Evolutionary conservation across 2,888 invertebrate species (phyloP), one percentile per base, ranked within the genome.

Genomic region (Pterobdella sp.): DNA sequence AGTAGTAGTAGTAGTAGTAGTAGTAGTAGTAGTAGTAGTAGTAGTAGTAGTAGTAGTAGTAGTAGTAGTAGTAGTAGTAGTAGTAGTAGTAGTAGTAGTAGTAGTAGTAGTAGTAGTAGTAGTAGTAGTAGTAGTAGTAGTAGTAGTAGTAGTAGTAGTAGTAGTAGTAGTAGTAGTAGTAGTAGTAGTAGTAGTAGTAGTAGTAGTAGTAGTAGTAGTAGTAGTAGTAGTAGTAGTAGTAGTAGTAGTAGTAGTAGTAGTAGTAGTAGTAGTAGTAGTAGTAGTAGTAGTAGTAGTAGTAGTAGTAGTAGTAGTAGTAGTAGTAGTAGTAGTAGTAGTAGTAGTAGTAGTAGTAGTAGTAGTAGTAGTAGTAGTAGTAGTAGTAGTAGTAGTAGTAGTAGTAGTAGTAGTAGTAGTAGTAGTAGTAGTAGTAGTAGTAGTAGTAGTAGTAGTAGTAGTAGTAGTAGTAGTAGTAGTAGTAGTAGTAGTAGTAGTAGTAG

Each of bases 331-430:
- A 56, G 10, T 56, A 66, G 18, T 36, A 66, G 18, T 36, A 66
- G 36, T 32, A 66, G 66, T 36, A 66, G 66, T 36, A 66, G 36
- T 32, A 66, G 66, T 36, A 66, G 66, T 36, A 66, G 66, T 36
- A 7, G 36, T 42, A 68, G 68, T 42, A 37, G 37, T 31, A 36
- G 35, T 7, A 49, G 42, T 29, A 68, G 35, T 35, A 68, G 68
- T 42, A 66, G 66, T 36, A 66, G 72, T 18, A 70, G 71, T 60
- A 73, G 69, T 26, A 74, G 74, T 56, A 74, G 75, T 67, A 70
- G 71, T 35, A 75, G 75, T 56, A 75, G 76, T 34, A 75, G 74
- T 29, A 74, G 74, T 73, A 73, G 76, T 35, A 68, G 75, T 42
- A 68, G 76, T 63, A 68, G 75, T 36, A 68, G 75, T 32, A 71